Percentiles rank a stretch among this genome's conserved stretches.
Evolutionary conservation across 2,888 invertebrate genomes (phyloP).

Genomic region (Chesias legatella): DNA sequence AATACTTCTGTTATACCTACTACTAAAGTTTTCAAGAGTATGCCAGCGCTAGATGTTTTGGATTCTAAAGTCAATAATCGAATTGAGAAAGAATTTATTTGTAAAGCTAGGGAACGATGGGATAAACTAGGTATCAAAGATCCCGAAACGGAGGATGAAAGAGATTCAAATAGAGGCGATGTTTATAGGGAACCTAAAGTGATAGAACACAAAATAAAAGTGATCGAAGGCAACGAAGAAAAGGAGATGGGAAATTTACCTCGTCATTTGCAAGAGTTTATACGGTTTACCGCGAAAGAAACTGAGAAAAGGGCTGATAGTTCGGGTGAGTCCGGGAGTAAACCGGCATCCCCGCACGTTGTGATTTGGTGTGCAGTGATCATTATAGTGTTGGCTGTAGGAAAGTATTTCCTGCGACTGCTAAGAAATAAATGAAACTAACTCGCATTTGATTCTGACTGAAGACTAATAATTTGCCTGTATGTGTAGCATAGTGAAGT

Average conservation of each 20-base stretch:
- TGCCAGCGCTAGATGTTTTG: slow-evolving; percentile 53
- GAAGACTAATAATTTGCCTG: slow-evolving; percentile 32
- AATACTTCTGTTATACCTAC: slow-evolving; percentile 60
- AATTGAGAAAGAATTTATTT: slow-evolving; percentile 89
- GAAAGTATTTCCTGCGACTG: slow-evolving; percentile 62
- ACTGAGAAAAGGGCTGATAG: slow-evolving; percentile 77
- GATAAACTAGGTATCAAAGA: slow-evolving; percentile 85
- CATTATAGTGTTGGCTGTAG: slow-evolving; percentile 66
- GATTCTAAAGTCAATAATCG: slow-evolving; percentile 71
- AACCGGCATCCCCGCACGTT: slow-evolving; percentile 70
- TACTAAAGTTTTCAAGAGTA: slow-evolving; percentile 57
- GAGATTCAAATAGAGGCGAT: slow-evolving; percentile 47
- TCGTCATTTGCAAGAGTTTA: slow-evolving; percentile 89
- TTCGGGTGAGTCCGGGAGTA: slow-evolving; percentile 68
- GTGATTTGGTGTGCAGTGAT: slow-evolving; percentile 74
- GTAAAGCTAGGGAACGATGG: slow-evolving; percentile 86
- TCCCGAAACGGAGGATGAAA: slow-evolving; percentile 83
- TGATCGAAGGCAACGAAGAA: slow-evolving; percentile 83
- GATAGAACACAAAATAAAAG: slow-evolving; percentile 77
- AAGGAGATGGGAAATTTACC: slow-evolving; percentile 84
- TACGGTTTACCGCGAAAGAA: slow-evolving; percentile 80
- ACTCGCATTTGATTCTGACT: slow-evolving; percentile 34
- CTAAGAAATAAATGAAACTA: slow-evolving; percentile 58
- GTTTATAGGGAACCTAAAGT: slow-evolving; percentile 66
- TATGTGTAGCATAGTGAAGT: slow-evolving; percentile 31